Evolutionary conservation across 1,140 invertebrate species (phyloP), one percentile per base, ranked within the genome.

Genomic region (Nebria ingens): DNA sequence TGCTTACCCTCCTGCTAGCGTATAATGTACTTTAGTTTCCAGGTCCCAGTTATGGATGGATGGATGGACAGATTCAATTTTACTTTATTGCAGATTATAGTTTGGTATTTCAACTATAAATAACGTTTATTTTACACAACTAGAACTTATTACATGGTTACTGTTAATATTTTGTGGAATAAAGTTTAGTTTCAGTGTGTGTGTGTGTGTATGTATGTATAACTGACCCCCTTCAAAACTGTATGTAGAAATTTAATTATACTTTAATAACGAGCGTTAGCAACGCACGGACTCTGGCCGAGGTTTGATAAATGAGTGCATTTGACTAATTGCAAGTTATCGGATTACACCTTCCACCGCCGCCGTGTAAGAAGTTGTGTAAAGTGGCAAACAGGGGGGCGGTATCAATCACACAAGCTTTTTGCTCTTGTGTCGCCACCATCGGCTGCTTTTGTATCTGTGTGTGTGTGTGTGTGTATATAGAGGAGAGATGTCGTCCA

Each of bases 241-340:
- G 61, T 61, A 57, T n/a, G n/a, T 58, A 62, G 59, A 66, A 67
- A 68, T 66, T 65, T 64, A 66, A 68, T 68, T 68, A 68, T 65
- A 62, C 58, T 61, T 62, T 65, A 67, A 68, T 68, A 67, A 66
- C 64, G 59, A 58, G 45, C 61, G 53, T 59, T 55, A 52, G 57
- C 58, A 29, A 29, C 25, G 25, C 13, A 29, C 40, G 9, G 40
- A 17, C 15, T 45, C 9, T 6, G 17, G 17, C 15, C 17, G 40
- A 45, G 40, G 54, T 60, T 58, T 68, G 66, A 68, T 68, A 64
- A 67, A 68, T 66, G 65, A 61, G 56, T 63, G 62, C 66, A 67
- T 67, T 68, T 67, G 62, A 63, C 64, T 67, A 68, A 68, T 68
- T 68, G 65, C 64, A 54, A 62, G 61, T 66, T 64, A 66, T 66